Conservation (phyloP, 2,888 invertebrate species). For the Drosophila bunnanda region DNA sequence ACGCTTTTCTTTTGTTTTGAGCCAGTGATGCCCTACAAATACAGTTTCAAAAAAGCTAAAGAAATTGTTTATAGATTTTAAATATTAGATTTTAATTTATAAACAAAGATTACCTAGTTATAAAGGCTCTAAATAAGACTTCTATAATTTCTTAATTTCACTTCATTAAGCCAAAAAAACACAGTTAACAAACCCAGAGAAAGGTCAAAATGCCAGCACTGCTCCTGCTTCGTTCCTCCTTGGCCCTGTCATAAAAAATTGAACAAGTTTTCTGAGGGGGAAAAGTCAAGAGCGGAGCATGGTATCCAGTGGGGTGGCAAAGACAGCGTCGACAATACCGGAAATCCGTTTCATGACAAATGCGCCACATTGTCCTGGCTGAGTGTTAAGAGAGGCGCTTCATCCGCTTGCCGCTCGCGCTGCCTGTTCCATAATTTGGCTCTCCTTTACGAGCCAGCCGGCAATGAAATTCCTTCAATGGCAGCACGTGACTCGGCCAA, state of each 20-base stretch:
- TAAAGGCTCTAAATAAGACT: not conserved
- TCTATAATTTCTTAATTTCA: not conserved
- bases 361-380: conserved; percentile 71
- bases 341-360: conserved; percentile 81
- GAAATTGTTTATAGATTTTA: not conserved
- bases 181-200: not conserved
- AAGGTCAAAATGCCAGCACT: conserved; percentile 8
- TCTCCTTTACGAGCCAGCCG: conserved; percentile 58
- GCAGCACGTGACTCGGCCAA: conserved; percentile 71
- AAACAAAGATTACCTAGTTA: not conserved
- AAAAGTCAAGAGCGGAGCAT: conserved; percentile 67
- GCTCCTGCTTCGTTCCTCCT: not conserved
- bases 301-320: conserved; percentile 43
- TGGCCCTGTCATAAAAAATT: conserved; percentile 73
- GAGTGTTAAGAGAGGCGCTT: conserved; percentile 59
- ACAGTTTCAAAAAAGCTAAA: not conserved
- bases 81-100: too few species aligned
- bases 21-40: not conserved
- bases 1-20: conserved; percentile 37
- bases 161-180: not conserved
- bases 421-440: not conserved
- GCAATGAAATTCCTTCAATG: conserved; percentile 78
- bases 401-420: not conserved
- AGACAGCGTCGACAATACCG: conserved; percentile 73
- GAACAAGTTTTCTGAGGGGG: conserved; percentile 59